Percentiles rank a stretch among this genome's conserved stretches.
Conservation (phyloP, 1,140 invertebrate species). For the Berghia stephanieae region DNA sequence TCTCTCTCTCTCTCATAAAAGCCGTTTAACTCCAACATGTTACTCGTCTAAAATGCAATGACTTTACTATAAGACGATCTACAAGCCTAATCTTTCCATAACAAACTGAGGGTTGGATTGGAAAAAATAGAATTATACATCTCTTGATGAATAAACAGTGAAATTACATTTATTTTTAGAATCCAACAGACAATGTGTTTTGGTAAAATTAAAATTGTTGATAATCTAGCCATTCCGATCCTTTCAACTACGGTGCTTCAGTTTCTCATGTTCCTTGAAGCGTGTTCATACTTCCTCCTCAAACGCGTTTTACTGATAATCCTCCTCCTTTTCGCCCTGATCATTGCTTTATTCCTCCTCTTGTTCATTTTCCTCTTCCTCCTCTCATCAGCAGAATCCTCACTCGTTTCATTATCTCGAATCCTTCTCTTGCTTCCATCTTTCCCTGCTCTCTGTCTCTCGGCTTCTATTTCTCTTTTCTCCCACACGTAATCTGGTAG, state of each 20-base stretch:
- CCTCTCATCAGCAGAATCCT: background rate
- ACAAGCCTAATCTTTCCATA: background rate
- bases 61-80: background rate
- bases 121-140: background rate
- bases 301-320: background rate
- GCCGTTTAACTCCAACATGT: background rate
- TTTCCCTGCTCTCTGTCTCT: background rate
- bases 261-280: no score
- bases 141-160: background rate
- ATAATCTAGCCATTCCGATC: no score
- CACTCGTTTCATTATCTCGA: background rate
- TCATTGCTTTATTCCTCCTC: background rate
- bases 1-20: background rate
- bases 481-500: slow-evolving; percentile 37
- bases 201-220: no score
- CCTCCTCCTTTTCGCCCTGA: background rate
- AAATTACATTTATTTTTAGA: background rate
- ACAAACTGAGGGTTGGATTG: background rate
- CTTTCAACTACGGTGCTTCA: no score
- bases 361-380: background rate
- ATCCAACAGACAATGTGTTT: no score
- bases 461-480: slow-evolving; percentile 8
- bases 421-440: background rate
- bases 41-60: background rate
- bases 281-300: no score